These are phyloP conservation scores for Lepidocyrtinus sp. DNA, from an alignment of 2,888 invertebrate genomes.

Conservation along the genomic window DNA sequence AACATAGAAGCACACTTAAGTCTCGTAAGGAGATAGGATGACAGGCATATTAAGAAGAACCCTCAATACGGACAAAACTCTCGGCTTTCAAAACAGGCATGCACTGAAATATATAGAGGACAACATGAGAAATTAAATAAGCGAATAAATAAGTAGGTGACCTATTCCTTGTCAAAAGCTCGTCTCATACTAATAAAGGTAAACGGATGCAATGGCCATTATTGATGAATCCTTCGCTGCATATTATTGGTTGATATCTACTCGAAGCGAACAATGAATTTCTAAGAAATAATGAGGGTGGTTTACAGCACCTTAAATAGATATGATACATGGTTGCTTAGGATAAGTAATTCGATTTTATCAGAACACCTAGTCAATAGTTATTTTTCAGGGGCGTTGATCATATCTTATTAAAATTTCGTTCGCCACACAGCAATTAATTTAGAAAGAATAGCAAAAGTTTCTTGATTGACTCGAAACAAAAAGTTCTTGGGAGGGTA, in stretches of 20 bases:
- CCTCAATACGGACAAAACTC: background rate
- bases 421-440: too few species aligned
- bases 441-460: too few species aligned
- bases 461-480: too few species aligned
- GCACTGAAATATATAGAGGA: background rate
- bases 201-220: conserved; percentile 29
- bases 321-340: too few species aligned
- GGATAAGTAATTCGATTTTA: too few species aligned
- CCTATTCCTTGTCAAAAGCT: conserved; percentile 53
- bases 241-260: background rate
- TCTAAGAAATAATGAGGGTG: background rate
- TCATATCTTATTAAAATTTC: conserved; percentile 13
- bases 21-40: background rate
- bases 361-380: background rate
- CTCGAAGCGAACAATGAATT: background rate
- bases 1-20: background rate
- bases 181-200: conserved; percentile 40
- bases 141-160: conserved; percentile 46
- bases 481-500: too few species aligned
- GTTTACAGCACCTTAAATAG: background rate
- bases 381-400: background rate
- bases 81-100: background rate
- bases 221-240: background rate
- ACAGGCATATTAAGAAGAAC: background rate
- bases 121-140: background rate